These are phyloP conservation scores for Venustoraphidia nigricollis DNA, from an alignment of 2,888 invertebrate species.

Conservation along the genomic window DNA sequence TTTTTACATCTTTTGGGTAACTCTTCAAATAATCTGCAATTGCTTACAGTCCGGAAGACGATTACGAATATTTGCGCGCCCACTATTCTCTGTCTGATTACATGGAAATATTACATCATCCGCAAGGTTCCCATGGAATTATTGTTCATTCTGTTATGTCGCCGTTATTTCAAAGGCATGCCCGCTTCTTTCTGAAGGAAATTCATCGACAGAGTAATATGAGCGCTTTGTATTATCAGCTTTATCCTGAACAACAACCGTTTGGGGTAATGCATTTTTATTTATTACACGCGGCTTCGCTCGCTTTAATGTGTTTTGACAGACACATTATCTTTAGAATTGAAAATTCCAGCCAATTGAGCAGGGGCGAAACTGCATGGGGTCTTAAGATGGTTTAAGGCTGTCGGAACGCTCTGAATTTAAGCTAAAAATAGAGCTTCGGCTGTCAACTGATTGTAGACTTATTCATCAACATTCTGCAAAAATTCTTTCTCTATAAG, in stretches of 20 bases:
- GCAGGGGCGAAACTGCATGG: too few species aligned
- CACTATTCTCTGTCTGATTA: slow-evolving; percentile 27
- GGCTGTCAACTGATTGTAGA: too few species aligned
- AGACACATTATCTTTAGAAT: too few species aligned
- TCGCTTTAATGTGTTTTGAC: too few species aligned
- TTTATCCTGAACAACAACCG: slow-evolving; percentile 28
- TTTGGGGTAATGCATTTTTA: slow-evolving; percentile 4
- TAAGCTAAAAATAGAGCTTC: too few species aligned
- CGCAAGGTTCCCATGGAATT: slow-evolving; percentile 23
- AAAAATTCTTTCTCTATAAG: too few species aligned
- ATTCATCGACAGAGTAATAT: slow-evolving; percentile 37
- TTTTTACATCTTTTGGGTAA: neutral
- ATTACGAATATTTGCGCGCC: slow-evolving; percentile 21
- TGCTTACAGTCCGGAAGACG: slow-evolving; percentile 19
- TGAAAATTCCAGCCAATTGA: too few species aligned
- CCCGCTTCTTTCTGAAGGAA: slow-evolving; percentile 43
- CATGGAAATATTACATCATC: slow-evolving; percentile 19
- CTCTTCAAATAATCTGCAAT: neutral
- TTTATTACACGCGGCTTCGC: neutral
- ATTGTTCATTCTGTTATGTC: slow-evolving; percentile 34
- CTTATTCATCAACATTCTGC: too few species aligned
- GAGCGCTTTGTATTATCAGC: slow-evolving; percentile 36
- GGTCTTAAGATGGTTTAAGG: too few species aligned
- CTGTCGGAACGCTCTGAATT: too few species aligned
- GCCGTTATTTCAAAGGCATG: slow-evolving; percentile 40